These are phyloP conservation scores for Sinella curviseta DNA, from an alignment of 1,140 invertebrate species.

Conservation along the genomic window DNA sequence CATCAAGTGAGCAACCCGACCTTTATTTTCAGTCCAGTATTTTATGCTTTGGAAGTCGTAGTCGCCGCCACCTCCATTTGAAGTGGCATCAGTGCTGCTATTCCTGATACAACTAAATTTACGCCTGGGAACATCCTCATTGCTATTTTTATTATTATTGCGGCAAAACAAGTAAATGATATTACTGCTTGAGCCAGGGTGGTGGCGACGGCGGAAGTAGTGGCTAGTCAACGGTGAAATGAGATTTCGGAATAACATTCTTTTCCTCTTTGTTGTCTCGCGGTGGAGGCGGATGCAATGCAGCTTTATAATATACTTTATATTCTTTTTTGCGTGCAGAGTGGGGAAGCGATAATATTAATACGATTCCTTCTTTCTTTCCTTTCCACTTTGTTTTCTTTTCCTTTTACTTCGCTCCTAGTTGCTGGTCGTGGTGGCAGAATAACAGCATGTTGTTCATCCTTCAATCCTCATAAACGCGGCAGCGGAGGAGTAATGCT, in stretches of 20 bases:
- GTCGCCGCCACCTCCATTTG: not conserved
- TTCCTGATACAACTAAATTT: not conserved
- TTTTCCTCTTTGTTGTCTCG: not conserved
- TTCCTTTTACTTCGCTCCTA: too few species aligned
- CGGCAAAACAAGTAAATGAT: not conserved
- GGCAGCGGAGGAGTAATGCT: too few species aligned
- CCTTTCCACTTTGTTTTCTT: not conserved
- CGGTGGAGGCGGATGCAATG: too few species aligned
- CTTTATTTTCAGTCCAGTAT: constrained; percentile 41
- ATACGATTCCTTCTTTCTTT: too few species aligned
- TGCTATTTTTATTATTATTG: not conserved
- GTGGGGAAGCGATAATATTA: too few species aligned
- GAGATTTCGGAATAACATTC: not conserved
- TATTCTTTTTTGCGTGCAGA: too few species aligned
- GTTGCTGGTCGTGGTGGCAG: too few species aligned
- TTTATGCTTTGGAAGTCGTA: constrained; percentile 37
- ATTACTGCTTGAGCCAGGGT: not conserved
- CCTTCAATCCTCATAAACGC: too few species aligned
- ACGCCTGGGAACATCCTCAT: not conserved
- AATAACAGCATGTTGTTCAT: too few species aligned
- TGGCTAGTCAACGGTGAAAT: constrained; percentile 4
- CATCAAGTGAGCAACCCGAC: constrained; percentile 42
- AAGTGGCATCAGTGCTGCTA: not conserved
- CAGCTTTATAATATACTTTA: too few species aligned
- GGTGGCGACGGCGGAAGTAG: not conserved